phyloP scores from a whole-genome alignment of 2,113 vertebrate genomes.

The Trogon melanurus region DNA sequence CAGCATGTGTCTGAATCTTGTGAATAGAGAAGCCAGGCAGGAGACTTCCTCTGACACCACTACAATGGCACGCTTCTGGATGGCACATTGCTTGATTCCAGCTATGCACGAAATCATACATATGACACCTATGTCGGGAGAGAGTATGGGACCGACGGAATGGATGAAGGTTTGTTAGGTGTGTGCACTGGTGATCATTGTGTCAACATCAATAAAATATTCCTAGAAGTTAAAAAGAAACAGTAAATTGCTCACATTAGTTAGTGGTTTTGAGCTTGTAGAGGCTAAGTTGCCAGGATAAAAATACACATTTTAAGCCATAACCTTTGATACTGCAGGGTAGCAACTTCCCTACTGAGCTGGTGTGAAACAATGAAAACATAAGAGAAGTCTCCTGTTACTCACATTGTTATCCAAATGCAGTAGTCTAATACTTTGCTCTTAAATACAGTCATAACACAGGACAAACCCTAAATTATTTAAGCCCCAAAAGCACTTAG shows the following conservation, averaged over 20 bases:
- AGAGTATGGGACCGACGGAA: no score
- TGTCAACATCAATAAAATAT: background rate
- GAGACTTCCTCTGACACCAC: slow-evolving; percentile 95
- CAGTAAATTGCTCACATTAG: background rate
- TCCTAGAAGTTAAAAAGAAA: background rate
- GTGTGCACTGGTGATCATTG: background rate
- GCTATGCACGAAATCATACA: slow-evolving; percentile 4
- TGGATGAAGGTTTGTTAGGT: no score
- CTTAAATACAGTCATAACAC: background rate
- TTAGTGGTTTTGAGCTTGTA: background rate
- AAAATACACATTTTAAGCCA: background rate
- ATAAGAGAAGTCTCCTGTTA: background rate
- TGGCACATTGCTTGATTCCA: slow-evolving; percentile 95
- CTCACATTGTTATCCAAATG: background rate
- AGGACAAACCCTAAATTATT: background rate
- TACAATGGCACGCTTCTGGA: slow-evolving; percentile 95
- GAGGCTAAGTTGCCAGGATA: background rate
- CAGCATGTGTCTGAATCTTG: slow-evolving; percentile 83
- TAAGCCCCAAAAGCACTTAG: background rate
- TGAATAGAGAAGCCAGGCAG: slow-evolving; percentile 79
- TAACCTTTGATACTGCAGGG: background rate
- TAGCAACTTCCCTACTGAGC: background rate
- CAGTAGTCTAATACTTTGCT: background rate
- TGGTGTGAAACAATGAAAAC: background rate
- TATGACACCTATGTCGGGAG: no score